Evolutionary conservation across 2,113 vertebrate genomes (phyloP), one percentile per base, ranked within the genome.

Genomic region (Tonatia bakeri): DNA sequence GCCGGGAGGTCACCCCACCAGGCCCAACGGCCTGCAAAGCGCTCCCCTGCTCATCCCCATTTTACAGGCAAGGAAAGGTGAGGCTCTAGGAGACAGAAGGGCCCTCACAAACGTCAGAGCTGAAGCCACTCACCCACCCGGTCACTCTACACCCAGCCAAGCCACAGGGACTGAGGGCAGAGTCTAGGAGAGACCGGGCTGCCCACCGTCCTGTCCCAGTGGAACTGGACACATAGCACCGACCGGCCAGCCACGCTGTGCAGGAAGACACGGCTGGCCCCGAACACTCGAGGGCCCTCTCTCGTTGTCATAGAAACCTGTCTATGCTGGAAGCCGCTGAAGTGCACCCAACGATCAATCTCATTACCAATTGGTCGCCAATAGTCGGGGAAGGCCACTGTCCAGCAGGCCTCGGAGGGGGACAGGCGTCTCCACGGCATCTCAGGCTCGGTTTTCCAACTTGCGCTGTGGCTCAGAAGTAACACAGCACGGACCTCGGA

Each of bases 231-330:
- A 15, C 22, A 4, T 5, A 13, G 5, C 43, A 28, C 59, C 11
- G 4, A 61, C 59, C 12, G 3, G 10, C 45, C 28, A 33, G 73
- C 43, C 28, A 17, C 14, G 14, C 24, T 4, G 73, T 6, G 43
- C 10, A 31, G 43, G 56, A 40, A 45, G 40, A 67, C 91, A 15
- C 20, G 5, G 0, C 52, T 81, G 26, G 11, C n/a, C 54, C 28
- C 0, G 14, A 6, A 5, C 16, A 22, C 28, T 0, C n/a, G 33
- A 22, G 80, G 24, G 1, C 0, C 5, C 0, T 1, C 45, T 15
- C 45, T 31, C 54, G 8, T 56, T 19, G 40, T 50, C 20, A 11
- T 0, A 56, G 65, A 59, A 24, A 26, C 38, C 11, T 50, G 40
- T 38, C 15, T 61, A 15, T 13, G 19, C 33, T 24, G 13, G 31